Evolutionary conservation across 2,797 vertebrate genomes (phyloP).

Genomic region (Anguilla pacifica): DNA sequence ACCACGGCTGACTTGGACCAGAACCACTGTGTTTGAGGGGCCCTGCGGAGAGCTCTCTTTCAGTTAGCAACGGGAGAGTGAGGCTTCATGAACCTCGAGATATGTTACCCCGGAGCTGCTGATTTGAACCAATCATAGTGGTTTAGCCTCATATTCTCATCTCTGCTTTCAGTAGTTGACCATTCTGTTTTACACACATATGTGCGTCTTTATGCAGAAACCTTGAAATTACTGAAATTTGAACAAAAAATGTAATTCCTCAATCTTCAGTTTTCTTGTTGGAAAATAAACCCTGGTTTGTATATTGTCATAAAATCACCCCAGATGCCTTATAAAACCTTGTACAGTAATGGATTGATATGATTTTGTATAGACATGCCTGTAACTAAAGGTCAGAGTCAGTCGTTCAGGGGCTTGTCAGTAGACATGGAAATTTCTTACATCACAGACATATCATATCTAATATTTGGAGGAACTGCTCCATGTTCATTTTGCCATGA

Average conservation of each 20-base stretch:
- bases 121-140: constrained; percentile 10
- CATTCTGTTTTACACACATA: background rate
- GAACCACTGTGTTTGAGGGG: background rate
- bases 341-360: background rate
- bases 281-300: background rate
- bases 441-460: background rate
- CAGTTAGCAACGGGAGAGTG: background rate
- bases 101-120: background rate
- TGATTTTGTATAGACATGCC: background rate
- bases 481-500: background rate
- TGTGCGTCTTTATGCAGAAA: background rate
- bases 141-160: background rate
- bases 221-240: background rate
- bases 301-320: background rate
- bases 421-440: background rate
- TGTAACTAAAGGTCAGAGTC: background rate
- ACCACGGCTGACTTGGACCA: background rate
- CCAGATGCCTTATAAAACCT: background rate
- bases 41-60: background rate
- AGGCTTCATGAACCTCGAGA: background rate
- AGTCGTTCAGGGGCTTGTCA: background rate
- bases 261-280: background rate
- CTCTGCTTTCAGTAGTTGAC: background rate
- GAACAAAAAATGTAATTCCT: background rate
- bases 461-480: background rate